Conservation (phyloP, 2,113 vertebrate species). For the Rallus limicola region DNA sequence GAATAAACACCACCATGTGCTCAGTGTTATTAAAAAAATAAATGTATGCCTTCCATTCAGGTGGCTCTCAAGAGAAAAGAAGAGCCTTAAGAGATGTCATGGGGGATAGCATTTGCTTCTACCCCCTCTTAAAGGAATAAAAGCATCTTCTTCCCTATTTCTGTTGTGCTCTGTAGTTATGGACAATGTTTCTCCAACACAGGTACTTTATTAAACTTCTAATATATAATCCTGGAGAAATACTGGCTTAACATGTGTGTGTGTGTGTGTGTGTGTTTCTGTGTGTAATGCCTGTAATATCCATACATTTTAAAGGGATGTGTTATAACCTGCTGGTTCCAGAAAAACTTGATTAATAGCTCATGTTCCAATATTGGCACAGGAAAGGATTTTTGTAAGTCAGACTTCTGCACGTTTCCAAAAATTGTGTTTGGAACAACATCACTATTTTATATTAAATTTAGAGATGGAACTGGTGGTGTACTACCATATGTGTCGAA, state of each 20-base stretch:
- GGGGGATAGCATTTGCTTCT: neutral
- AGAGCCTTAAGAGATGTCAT: neutral
- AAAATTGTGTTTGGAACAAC: neutral
- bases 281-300: neutral
- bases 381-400: neutral
- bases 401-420: neutral
- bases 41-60: neutral
- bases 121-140: neutral
- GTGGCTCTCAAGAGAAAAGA: neutral
- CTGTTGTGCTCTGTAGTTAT: neutral
- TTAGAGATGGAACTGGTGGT: neutral
- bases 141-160: neutral
- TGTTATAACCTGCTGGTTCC: neutral
- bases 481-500: neutral
- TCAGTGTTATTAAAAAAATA: conserved; percentile 13
- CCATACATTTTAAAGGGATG: neutral
- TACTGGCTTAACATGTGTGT: neutral
- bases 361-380: neutral
- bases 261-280: neutral
- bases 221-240: neutral
- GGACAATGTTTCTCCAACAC: neutral
- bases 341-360: neutral
- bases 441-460: neutral
- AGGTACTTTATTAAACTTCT: neutral
- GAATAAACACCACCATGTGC: neutral